These are phyloP conservation scores for Heteromyza rotundicornis DNA, from an alignment of 2,888 invertebrate genomes.

Conservation along the genomic window DNA sequence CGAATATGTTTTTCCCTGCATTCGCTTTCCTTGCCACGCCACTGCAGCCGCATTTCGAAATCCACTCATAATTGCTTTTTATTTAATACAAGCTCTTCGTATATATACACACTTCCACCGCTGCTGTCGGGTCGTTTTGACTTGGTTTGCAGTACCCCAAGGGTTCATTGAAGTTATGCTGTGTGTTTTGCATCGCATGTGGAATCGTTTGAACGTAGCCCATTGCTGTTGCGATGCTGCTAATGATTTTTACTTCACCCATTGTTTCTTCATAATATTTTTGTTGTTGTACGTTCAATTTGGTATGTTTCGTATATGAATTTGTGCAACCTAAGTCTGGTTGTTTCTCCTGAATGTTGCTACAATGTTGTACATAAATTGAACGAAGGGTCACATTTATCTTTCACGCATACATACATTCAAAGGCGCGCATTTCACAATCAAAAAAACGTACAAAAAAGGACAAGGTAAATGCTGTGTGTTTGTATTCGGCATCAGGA, in stretches of 20 bases:
- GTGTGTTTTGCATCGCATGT: background rate
- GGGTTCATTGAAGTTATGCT: background rate
- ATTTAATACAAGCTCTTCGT: background rate
- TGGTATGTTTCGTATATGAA: background rate
- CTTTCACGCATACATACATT: background rate
- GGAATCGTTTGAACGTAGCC: background rate
- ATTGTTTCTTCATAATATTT: background rate
- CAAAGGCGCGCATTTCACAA: background rate
- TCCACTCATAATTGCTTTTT: background rate
- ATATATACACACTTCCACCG: background rate
- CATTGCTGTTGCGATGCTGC: background rate
- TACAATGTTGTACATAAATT: no score
- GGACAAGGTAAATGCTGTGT: background rate
- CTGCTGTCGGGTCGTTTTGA: no score
- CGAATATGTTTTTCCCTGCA: background rate
- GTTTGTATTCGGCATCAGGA: no score
- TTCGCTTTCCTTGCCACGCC: no score
- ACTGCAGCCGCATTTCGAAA: background rate
- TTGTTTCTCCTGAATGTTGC: no score
- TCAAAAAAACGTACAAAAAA: background rate
- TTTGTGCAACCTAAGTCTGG: background rate
- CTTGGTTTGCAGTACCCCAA: background rate
- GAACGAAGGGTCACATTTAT: background rate
- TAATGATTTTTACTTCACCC: background rate
- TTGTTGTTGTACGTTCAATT: constrained; percentile 1